phyloP scores from a whole-genome alignment of 1,140 invertebrate genomes.

The Atta colombica region DNA sequence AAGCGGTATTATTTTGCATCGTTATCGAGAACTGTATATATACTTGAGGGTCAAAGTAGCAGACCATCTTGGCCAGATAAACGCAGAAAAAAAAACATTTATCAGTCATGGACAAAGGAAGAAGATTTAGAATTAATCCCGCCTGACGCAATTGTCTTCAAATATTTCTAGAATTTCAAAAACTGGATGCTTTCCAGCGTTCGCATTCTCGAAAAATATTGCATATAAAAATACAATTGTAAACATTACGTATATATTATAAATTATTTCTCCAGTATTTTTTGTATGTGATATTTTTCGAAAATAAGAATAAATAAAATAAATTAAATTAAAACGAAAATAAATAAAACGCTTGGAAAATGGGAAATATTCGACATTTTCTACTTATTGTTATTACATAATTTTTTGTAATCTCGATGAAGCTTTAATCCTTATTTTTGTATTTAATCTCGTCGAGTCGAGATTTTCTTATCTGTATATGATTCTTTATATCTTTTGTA shows the following conservation, averaged over 20 bases:
- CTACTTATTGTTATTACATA: not conserved
- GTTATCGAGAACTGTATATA: slow-evolving; percentile 63
- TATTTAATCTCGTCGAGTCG: not conserved
- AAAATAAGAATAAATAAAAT: not conserved
- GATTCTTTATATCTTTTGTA: not conserved
- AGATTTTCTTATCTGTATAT: not conserved
- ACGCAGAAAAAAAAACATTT: slow-evolving; percentile 54
- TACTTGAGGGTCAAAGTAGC: slow-evolving; percentile 72
- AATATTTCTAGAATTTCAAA: not conserved
- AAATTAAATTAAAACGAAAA: not conserved
- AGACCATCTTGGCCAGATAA: slow-evolving; percentile 75
- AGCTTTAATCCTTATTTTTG: not conserved
- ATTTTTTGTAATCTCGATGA: not conserved
- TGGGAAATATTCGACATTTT: not conserved
- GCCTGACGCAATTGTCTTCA: not conserved
- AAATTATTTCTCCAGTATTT: no score
- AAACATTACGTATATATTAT: no score
- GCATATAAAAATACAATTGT: no score
- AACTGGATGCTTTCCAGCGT: not conserved
- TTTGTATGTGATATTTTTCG: no score
- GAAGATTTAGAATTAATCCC: slow-evolving; percentile 22
- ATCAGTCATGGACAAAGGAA: slow-evolving; percentile 37
- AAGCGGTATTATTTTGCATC: slow-evolving; percentile 76
- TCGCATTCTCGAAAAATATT: no score
- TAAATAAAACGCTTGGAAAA: not conserved